phyloP scores from a whole-genome alignment of 2,113 vertebrate genomes.

The Pseudorhombus dupliciocellatus region DNA sequence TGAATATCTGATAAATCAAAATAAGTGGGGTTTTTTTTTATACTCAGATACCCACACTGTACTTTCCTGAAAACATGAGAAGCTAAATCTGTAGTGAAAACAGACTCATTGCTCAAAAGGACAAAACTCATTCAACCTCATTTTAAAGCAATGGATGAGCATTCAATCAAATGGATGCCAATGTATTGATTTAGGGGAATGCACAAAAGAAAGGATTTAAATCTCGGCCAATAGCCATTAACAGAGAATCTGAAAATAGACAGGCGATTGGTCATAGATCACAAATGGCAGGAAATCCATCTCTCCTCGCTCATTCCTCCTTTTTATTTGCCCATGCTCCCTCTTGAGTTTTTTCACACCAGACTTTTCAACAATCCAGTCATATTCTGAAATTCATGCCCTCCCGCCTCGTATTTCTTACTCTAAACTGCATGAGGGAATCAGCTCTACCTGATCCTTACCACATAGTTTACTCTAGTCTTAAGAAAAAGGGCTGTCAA shows the following conservation, averaged over 20 bases:
- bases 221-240: conserved; percentile 76
- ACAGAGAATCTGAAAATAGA: conserved; percentile 74
- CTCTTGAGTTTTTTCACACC: conserved; percentile 26
- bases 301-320: conserved; percentile 49
- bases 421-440: conserved; percentile 2
- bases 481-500: conserved; percentile 45
- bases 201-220: conserved; percentile 79
- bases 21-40: conserved; percentile 27
- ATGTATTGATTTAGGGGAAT: conserved; percentile 78
- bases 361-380: conserved; percentile 23
- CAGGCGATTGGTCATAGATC: conserved; percentile 78
- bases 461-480: conserved; percentile 11
- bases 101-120: conserved; percentile 66
- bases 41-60: conserved; percentile 42
- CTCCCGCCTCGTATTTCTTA: not conserved
- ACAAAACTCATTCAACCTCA: conserved; percentile 69
- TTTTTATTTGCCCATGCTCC: conserved; percentile 48
- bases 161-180: conserved; percentile 77
- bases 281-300: conserved; percentile 80
- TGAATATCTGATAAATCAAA: conserved; percentile 23
- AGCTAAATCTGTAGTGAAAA: conserved; percentile 40
- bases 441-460: conserved; percentile 16
- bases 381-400: conserved; percentile 5
- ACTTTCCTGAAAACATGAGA: conserved; percentile 27
- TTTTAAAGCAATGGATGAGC: conserved; percentile 75